Conservation (phyloP, 2,888 invertebrate genomes). For the Cotesia congregata region DNA sequence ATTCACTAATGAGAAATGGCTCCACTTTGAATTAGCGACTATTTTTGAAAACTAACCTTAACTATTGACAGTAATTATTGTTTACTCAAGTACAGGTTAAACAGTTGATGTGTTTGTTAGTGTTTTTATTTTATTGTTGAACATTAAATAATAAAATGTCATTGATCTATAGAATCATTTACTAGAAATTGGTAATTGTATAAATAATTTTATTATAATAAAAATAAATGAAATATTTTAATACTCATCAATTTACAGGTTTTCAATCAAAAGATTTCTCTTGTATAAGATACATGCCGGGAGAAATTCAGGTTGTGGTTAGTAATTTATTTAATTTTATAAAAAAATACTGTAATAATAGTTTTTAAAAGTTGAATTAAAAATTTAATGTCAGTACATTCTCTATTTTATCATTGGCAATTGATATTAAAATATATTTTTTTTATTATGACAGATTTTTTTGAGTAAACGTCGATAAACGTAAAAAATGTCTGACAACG, state of each 20-base stretch:
- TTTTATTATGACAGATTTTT: neutral
- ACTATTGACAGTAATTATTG: neutral
- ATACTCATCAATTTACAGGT: neutral
- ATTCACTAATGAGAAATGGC: neutral
- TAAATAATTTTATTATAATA: neutral
- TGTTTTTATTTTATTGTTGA: neutral
- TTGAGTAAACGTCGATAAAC: constrained; percentile 4
- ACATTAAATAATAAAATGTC: neutral
- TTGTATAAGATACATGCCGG: neutral
- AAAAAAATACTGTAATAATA: neutral
- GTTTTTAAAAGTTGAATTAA: too few relatives aligned
- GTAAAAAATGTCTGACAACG: constrained; percentile 49
- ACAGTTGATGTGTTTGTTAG: too few relatives aligned
- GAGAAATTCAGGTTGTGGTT: neutral
- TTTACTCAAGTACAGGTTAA: neutral
- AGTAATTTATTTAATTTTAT: neutral
- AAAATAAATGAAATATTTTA: neutral
- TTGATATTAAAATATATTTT: neutral
- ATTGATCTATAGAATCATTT: neutral
- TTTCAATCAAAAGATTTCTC: neutral
- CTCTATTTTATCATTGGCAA: too few relatives aligned
- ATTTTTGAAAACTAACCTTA: neutral
- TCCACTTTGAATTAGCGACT: neutral
- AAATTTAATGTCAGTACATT: too few relatives aligned
- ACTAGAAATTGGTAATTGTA: too few relatives aligned